These are phyloP conservation scores for Schlechtendalia chinensis DNA, from an alignment of 1,140 invertebrate species.

Conservation along the genomic window DNA sequence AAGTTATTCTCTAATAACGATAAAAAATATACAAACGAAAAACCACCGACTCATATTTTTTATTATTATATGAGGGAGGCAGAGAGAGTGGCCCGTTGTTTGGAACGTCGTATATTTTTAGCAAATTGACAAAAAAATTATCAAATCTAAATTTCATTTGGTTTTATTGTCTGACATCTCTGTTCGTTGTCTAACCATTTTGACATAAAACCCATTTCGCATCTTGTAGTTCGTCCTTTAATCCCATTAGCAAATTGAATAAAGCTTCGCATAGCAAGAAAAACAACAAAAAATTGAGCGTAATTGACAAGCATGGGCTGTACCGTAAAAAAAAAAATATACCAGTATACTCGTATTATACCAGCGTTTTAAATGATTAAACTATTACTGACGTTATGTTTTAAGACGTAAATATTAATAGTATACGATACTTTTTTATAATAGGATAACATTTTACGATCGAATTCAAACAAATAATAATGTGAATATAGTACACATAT, in stretches of 20 bases:
- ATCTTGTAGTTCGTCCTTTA: no score
- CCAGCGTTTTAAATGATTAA: neutral
- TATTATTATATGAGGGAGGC: no score
- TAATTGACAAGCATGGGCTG: neutral
- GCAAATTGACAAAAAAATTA: neutral
- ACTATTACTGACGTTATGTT: neutral
- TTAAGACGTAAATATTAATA: neutral
- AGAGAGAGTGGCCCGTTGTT: no score
- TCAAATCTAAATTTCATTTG: neutral
- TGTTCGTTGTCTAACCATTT: neutral
- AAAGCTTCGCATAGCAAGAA: neutral
- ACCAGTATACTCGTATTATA: no score
- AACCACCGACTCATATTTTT: no score
- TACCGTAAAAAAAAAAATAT: no score
- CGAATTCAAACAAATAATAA: no score
- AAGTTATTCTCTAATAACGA: no score
- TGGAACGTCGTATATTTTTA: neutral
- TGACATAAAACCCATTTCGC: conserved; percentile 9
- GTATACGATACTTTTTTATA: no score
- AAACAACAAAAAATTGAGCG: neutral
- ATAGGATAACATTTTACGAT: no score
- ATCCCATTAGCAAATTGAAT: neutral
- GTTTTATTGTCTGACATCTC: neutral
- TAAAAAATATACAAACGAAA: no score
- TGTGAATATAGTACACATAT: no score